Base-by-base conservation (phyloP, 1,140 invertebrate genomes). In the Drosophila simulans region DNA sequence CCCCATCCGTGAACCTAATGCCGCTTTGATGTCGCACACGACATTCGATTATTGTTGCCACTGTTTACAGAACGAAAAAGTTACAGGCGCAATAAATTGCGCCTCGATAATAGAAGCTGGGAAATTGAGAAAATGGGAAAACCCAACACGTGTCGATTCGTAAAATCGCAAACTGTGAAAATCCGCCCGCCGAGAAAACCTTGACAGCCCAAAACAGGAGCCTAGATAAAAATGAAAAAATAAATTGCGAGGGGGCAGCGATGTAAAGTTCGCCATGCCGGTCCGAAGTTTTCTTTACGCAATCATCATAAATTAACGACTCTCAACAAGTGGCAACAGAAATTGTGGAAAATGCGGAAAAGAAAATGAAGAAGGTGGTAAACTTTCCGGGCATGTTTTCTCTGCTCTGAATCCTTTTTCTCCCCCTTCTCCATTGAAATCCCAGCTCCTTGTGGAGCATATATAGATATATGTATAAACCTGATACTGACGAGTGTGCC, bases 301-400 rank as follows among this genome's bases (percentile, higher is more conserved):
- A 70, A 70, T 70, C 66, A 70, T 70, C 66, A 70, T 69, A 70
- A 70, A 70, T 70, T 70, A 70, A 69, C 35, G 40, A 46, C 34
- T 46, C 22, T 66, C 66, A 70, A 70, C 66, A 70, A 70, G 66
- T 70, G 66, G 66, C 25, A 69, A 35, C 51, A 52, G 43, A 48
- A 69, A 46, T 22, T 46, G 64, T 48, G 43, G 17, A 46, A 65
- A 62, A 40, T 56, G 58, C 62, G 37, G 12, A 12, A 51, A 49
- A 20, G 12, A 15, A 51, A 46, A 10, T 20, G 15, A 11, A 49
- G 49, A 17, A 69, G 13, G 48, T 53, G 51, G 31, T 7, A 48
- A 70, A 70, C 42, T 70, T 70, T 68, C 34, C 7, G 0, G 10
- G 4, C 35, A n/a, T 3, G 20, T 40, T 25, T 22, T 31, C 31